Conservation (phyloP, 2,888 invertebrate genomes). For the Lasioglossum oenotherae region DNA sequence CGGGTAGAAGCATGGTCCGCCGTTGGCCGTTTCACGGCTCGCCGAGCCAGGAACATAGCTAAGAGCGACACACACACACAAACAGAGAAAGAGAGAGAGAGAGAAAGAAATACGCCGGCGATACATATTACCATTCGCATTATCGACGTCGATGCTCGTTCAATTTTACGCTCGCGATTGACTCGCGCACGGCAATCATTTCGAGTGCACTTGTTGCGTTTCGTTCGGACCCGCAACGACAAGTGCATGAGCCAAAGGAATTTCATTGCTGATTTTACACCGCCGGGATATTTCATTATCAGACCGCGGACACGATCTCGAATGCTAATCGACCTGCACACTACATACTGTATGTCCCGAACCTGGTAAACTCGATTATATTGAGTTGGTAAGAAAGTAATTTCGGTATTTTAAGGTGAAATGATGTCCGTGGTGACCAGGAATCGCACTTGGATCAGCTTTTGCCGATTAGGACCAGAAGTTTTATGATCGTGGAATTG, state of each 20-base stretch:
- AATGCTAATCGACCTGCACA: background rate
- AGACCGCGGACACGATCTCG: background rate
- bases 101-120: background rate
- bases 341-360: background rate
- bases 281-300: background rate
- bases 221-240: conserved; percentile 41
- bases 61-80: conserved; percentile 1
- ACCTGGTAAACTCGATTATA: too few relatives aligned
- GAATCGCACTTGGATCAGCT: too few relatives aligned
- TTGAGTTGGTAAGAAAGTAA: too few relatives aligned
- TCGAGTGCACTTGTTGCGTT: conserved; percentile 65
- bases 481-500: too few relatives aligned
- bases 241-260: conserved; percentile 8
- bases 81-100: background rate
- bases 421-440: too few relatives aligned
- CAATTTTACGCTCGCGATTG: conserved; percentile 56
- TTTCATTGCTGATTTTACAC: conserved; percentile 11
- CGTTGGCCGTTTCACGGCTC: conserved; percentile 32
- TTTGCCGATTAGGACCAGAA: too few relatives aligned
- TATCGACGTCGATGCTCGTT: conserved; percentile 50
- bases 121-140: conserved; percentile 49
- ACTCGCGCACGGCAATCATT: conserved; percentile 36
- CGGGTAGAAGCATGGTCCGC: background rate
- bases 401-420: too few relatives aligned
- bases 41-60: conserved; percentile 24